Base-by-base conservation (phyloP, 2,888 invertebrate species). In the Scaptomyza polygonia region DNA sequence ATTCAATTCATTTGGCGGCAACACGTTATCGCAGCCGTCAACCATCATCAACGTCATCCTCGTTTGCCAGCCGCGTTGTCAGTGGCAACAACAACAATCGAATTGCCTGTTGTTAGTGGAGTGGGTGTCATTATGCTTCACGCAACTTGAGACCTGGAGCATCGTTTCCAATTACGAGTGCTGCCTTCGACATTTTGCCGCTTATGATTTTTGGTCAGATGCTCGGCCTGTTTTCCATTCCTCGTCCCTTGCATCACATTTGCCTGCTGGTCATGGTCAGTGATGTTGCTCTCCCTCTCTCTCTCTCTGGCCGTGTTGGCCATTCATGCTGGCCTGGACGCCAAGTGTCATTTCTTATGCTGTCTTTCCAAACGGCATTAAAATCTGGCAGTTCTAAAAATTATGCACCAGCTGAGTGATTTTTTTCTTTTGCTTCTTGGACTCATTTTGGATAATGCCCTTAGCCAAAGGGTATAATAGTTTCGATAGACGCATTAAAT, bases 1-100 rank as follows among this genome's bases (percentile, higher is more conserved):
- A 75, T 79, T 87, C 78, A 87, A 82, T 82, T 86, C 77, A 75
- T 71, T 84, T 88, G 66, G 74, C 62, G 72, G 74, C 72, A 72
- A 79, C 74, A 63, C 71, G 72, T 72, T 79, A 70, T 81, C 69
- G 53, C 61, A 75, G 72, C 52, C 52, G 59, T 51, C 79, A 67
- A 59, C 51, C 70, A 70, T 52, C 72, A 73, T 69, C 67, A 64
- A 58, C 68, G 68, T 82, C 68, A 68, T 48, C 48, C 58, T 58
- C 54, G 54, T 47, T 64, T 55, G 65, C 69, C 40, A 30, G 43
- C 29, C 29, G n/a, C 58, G 39, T 48, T 52, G 44, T 42, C 48
- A 44, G 43, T 65, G 55, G 40, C 47, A 14, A 29, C 59, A 70
- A 55, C 40, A 70, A 39, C 71, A 67, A 54, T 53, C 72, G 57